A percentile compares a stretch with the other conserved stretches of the same genome.
Conservation (phyloP, 2,113 vertebrate species). For the Monopterus albus region DNA sequence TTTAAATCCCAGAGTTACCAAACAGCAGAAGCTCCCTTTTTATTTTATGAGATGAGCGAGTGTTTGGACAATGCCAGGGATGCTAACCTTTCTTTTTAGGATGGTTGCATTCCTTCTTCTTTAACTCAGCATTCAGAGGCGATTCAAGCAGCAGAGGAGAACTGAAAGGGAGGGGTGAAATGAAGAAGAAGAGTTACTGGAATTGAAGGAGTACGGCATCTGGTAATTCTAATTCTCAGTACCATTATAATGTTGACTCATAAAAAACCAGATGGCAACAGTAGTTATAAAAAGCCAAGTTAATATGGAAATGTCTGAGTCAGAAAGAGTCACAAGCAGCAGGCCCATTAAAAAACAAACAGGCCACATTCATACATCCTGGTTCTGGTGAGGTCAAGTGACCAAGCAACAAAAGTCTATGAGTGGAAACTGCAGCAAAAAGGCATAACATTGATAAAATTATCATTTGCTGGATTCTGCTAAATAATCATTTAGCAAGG, state of each 20-base stretch:
- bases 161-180: conserved; percentile 69
- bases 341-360: conserved; percentile 47
- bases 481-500: conserved; percentile 23
- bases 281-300: conserved; percentile 40
- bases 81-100: conserved; percentile 79
- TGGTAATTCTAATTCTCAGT: conserved; percentile 61
- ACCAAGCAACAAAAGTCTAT: neutral
- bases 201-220: conserved; percentile 63
- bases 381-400: conserved; percentile 24
- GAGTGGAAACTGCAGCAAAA: no score
- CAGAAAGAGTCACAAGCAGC: conserved; percentile 29
- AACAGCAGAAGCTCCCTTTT: conserved; percentile 28
- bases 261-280: conserved; percentile 57
- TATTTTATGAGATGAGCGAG: conserved; percentile 17
- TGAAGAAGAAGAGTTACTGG: conserved; percentile 49
- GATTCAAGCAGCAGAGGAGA: conserved; percentile 80
- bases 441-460: no score
- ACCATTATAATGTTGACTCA: conserved; percentile 59
- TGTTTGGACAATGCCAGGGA: neutral
- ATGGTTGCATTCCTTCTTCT: conserved; percentile 70
- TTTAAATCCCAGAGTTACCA: conserved; percentile 33
- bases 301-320: conserved; percentile 64
- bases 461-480: conserved; percentile 20
- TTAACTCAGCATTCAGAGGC: conserved; percentile 76
- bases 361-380: conserved; percentile 29